Conservation (phyloP, 2,888 invertebrate genomes). For the Drepanosiphum platanoidis region DNA sequence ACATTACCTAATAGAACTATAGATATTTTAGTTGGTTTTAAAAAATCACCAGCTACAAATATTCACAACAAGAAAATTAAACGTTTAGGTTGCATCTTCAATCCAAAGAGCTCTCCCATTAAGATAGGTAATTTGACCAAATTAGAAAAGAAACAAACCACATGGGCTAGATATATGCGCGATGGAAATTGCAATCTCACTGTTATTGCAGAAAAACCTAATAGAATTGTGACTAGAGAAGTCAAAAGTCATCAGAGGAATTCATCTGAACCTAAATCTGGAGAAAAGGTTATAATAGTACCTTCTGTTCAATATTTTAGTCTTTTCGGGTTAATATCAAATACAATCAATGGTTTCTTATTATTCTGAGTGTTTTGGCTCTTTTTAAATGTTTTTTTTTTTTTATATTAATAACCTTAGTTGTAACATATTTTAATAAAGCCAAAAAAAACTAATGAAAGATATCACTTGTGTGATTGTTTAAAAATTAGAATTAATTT, state of each 20-base stretch:
- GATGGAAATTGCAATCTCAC: conserved; percentile 64
- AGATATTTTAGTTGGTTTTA: conserved; percentile 75
- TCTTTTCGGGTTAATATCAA: no score
- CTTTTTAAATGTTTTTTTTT: no score
- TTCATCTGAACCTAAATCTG: not conserved
- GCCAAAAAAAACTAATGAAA: no score
- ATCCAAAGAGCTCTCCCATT: conserved; percentile 69
- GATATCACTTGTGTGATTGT: no score
- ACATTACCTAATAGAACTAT: conserved; percentile 74
- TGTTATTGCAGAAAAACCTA: conserved; percentile 57
- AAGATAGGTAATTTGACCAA: conserved; percentile 70
- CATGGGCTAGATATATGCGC: conserved; percentile 76
- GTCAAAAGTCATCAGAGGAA: conserved; percentile 32
- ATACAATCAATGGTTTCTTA: no score
- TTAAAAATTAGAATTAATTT: no score
- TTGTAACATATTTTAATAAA: no score
- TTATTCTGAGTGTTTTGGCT: no score
- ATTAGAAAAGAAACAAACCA: conserved; percentile 72
- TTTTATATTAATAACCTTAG: no score
- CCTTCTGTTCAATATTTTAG: no score
- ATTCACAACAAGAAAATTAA: conserved; percentile 76
- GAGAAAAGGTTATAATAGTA: no score
- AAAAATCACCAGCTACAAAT: conserved; percentile 73
- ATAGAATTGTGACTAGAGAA: conserved; percentile 62
- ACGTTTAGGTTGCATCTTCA: conserved; percentile 74